Evolutionary conservation across 2,797 vertebrate genomes (phyloP), one percentile per base, ranked within the genome.

Genomic region (Tolypeutes matacus): DNA sequence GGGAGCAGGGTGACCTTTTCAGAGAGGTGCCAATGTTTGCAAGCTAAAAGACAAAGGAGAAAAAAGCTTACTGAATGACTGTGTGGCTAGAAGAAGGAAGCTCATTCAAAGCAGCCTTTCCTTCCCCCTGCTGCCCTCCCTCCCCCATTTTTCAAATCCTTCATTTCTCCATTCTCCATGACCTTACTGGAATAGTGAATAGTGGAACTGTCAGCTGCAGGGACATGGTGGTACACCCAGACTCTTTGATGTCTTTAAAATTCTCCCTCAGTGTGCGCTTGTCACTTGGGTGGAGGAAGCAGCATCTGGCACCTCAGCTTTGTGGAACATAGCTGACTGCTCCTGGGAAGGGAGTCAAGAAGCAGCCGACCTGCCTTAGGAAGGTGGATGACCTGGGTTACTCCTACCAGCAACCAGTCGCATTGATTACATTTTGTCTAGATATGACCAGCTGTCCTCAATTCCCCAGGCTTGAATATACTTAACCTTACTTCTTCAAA

Each of bases 1-100:
- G 93, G 31, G 62, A 92, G 53, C 25, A 25, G 65, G 36, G 42
- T 94, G 90, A 96, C 94, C 88, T 97, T 96, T 96, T 72, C 87
- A 96, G 96, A 94, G 10, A 77, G 86, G 56, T 92, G 42, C n/a
- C 29, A 77, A 36, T 73, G 72, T 96, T 94, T 91, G 62, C 91
- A 84, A 88, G 92, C 70, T 93, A 82, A 94, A 91, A 84, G 60
- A 85, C 60, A 91, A 86, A 96, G 31, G 29, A 94, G 73, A 12
- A 31, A 21, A 76, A 46, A 60, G 25, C 91, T 95, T 42, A 25
- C 21, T n/a, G 49, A 69, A 29, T 49, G 69, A 69, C 29, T 83
- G 14, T 65, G 23, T 62, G 17, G 36, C 77, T 72, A 5, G 65
- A 91, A 80, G 23, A 88, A 91, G 25, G 42, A 60, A 34, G 5